Evolutionary conservation across 1,140 invertebrate species (phyloP), one percentile per base, ranked within the genome.

Genomic region (Drosophila virilis): DNA sequence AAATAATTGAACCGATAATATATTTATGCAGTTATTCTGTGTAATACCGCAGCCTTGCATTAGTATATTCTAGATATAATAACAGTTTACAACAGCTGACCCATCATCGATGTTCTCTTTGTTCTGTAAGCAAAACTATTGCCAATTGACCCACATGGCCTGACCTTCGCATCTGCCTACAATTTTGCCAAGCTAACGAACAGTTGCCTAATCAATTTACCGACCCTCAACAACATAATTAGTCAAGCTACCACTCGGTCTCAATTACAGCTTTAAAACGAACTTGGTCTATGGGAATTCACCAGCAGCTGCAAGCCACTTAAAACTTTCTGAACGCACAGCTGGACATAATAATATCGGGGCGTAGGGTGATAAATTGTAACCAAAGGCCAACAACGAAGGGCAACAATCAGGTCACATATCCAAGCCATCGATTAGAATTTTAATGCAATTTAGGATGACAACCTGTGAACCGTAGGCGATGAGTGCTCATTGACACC

Each of bases 261-360:
- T 67, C 69, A 74, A 74, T 74, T 74, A 70, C 38, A 70, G 52
- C 37, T 61, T 62, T 9, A 43, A 61, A 59, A 40, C 38, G 59
- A 12, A 46, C 46, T 52, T 37, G 15, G n/a, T 1, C 37, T 17
- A 43, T 42, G 55, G 42, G 42, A 45, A 35, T 2, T 17, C 9
- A 35, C 28, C 55, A 10, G 8, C 57, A 57, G 54, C 22, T 52
- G 42, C 48, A 37, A 32, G 17, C 28, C 45, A 45, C 37, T 48
- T 37, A 72, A 51, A 43, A 54, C 37, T 64, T 57, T 45, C 6
- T 17, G 22, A 37, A 17, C 17, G n/a, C 33, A 17, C 54, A 73
- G 38, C 57, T 54, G 9, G 28, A 12, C 6, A 12, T n/a, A 40
- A 32, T 22, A 17, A 10, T 37, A 17, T 54, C 6, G 0, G 12